Percentiles rank a stretch among this genome's conserved stretches.
Conservation (phyloP, 2,888 invertebrate genomes). For the Vannuccia rotundouncinata region DNA sequence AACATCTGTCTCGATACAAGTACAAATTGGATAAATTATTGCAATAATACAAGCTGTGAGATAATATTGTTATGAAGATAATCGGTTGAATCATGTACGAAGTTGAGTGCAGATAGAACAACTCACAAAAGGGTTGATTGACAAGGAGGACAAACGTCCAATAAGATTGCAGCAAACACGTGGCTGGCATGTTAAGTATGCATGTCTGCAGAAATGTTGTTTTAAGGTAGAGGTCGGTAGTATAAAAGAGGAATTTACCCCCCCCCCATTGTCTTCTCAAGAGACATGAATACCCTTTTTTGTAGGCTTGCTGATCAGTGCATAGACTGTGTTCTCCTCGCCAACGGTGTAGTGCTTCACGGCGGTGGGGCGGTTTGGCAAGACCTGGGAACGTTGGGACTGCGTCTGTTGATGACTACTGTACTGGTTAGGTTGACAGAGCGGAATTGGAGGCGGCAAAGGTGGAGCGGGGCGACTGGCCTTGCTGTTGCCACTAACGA, state of each 20-base stretch:
- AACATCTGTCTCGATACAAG: too few relatives aligned
- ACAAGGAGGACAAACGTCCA: too few relatives aligned
- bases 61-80: too few relatives aligned
- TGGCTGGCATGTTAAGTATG: background rate
- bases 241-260: too few relatives aligned
- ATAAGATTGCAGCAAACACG: background rate
- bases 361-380: background rate
- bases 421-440: background rate
- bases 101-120: too few relatives aligned
- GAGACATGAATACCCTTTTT: slow-evolving; percentile 1
- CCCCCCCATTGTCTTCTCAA: background rate
- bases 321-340: slow-evolving; percentile 11
- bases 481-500: background rate
- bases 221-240: too few relatives aligned
- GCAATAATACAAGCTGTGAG: too few relatives aligned
- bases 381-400: background rate
- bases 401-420: background rate
- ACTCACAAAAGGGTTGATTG: too few relatives aligned
- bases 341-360: background rate
- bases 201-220: too few relatives aligned
- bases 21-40: too few relatives aligned
- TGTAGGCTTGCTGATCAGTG: background rate
- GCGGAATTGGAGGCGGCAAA: background rate
- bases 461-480: background rate
- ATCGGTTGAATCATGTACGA: too few relatives aligned